Conservation (phyloP, 2,797 vertebrate species). For the Sebastiscus albofasciatus region DNA sequence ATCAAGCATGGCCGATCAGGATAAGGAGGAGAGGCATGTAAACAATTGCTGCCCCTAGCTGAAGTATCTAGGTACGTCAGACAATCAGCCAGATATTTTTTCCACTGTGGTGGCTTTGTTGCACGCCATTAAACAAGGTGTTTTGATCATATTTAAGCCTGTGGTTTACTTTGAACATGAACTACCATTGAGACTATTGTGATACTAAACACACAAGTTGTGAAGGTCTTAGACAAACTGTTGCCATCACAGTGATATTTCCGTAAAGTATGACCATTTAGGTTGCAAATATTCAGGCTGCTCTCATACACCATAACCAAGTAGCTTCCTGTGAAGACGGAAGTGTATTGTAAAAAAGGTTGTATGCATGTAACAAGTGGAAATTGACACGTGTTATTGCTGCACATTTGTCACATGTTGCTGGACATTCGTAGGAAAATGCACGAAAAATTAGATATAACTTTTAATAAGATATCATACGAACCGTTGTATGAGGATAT, state of each 20-base stretch:
- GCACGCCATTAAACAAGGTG: not conserved
- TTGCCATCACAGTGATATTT: not conserved
- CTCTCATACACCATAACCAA: no score
- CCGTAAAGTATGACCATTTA: not conserved
- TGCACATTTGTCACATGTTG: no score
- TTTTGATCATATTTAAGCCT: conserved; percentile 10
- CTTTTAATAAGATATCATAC: no score
- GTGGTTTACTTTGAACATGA: not conserved
- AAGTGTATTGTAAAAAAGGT: no score
- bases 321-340: no score
- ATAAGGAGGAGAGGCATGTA: conserved; percentile 56
- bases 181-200: not conserved
- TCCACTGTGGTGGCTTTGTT: conserved; percentile 4
- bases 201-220: not conserved
- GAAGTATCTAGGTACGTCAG: conserved; percentile 37
- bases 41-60: conserved; percentile 49
- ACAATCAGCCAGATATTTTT: conserved; percentile 26
- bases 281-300: not conserved
- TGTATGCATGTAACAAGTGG: no score
- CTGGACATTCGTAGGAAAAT: no score
- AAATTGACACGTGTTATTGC: no score
- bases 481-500: no score
- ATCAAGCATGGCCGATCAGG: conserved; percentile 53
- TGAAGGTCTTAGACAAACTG: not conserved
- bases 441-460: no score